Conservation (phyloP, 2,888 invertebrate genomes). For the Callyntrura guangdongensis region DNA sequence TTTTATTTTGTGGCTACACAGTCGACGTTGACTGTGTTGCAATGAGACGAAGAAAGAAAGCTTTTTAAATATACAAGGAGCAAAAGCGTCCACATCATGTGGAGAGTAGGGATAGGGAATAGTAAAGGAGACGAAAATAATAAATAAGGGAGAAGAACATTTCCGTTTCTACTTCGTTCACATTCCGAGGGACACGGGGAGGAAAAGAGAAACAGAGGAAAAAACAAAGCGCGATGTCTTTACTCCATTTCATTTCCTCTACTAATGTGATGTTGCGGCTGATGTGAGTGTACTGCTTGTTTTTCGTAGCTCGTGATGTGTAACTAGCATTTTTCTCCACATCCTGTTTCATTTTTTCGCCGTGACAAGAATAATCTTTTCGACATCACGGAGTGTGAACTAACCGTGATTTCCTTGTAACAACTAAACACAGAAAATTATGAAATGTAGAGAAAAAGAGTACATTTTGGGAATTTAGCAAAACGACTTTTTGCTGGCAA, state of each 20-base stretch:
- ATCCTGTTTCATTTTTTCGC: conserved; percentile 60
- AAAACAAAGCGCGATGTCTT: conserved; percentile 59
- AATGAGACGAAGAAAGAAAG: neutral
- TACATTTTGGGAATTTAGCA: too few relatives aligned
- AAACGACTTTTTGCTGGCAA: too few relatives aligned
- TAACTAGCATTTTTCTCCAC: conserved; percentile 32
- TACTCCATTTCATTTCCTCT: conserved; percentile 61
- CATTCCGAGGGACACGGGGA: neutral
- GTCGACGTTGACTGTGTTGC: neutral
- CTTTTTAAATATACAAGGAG: too few relatives aligned
- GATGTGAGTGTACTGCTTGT: neutral
- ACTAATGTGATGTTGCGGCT: conserved; percentile 8
- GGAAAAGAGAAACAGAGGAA: neutral
- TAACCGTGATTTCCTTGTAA: neutral
- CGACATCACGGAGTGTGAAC: neutral
- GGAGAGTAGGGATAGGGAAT: neutral
- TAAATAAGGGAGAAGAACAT: conserved; percentile 57
- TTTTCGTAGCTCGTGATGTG: conserved; percentile 25
- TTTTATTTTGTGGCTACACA: neutral
- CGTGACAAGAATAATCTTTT: conserved; percentile 65
- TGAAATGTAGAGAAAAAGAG: neutral
- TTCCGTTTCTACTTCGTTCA: conserved; percentile 59
- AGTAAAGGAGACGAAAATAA: conserved; percentile 51
- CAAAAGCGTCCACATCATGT: neutral
- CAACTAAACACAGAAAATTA: neutral